Base-by-base conservation (phyloP, 2,888 invertebrate genomes). In the Alviniconcha strummeri region DNA sequence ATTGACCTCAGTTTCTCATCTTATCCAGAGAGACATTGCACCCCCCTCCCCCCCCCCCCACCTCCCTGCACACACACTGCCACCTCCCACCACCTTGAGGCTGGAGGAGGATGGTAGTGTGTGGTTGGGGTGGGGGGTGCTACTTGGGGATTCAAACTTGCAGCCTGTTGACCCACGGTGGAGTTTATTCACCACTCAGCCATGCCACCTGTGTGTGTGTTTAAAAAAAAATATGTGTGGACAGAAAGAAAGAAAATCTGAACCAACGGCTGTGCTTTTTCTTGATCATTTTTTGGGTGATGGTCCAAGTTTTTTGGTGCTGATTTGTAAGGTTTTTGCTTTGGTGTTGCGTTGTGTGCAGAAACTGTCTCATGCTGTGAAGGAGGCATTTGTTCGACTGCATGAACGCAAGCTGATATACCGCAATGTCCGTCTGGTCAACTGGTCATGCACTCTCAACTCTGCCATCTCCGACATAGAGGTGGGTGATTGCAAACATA, bases 391-490 rank as follows among this genome's bases (percentile, higher is more conserved):
- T 94, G 96, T 99, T 2, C 95, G 96, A 0, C 94, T 99, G 67
- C 97, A 98, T 92, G 97, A 98, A 85, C 93, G 94, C n/a, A 97
- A 97, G 7, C 95, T 97, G 90, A 98, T 99, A 93, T 99, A 99
- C 94, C 95, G 99, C 19, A 97, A 97, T 81, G 98, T 98, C 90
- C 95, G 98, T 72, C 95, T 99, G 11, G 99, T 99, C 5, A 99
- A 99, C 95, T 99, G 99, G 99, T 99, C 98, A 0, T 99, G 99
- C 92, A 95, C 97, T 0, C 94, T 99, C 17, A 97, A 98, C 92
- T 99, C 98, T 80, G 99, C 99, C 11, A 99, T 99, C 89, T 99
- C 99, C 0, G 99, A 99, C 93, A 99, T 99, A 88, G 99, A 99
- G 94, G 98, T 96, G 85, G 60, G 56, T 60, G 8, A 36, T 36